Evolutionary conservation across 1,140 invertebrate species (phyloP).

Genomic region (Ylistrum balloti): DNA sequence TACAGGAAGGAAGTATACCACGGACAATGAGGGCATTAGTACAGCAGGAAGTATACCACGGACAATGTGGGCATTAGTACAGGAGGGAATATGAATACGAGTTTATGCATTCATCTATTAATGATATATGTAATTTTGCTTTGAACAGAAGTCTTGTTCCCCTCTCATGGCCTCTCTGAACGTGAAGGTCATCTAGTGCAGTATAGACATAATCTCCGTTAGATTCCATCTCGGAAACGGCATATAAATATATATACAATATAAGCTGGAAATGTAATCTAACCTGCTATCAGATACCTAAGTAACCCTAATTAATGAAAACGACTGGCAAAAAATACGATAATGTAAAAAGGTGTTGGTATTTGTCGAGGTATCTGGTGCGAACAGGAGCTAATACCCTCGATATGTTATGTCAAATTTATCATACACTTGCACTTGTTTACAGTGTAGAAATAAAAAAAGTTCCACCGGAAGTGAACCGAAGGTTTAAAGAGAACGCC

Average conservation of each 20-base stretch:
- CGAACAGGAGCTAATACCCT: neutral
- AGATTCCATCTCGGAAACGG: neutral
- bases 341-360: neutral
- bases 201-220: neutral
- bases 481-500: no score
- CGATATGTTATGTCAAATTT: no score
- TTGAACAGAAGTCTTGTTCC: neutral
- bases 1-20: no score
- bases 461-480: no score
- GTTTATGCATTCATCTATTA: no score
- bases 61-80: no score
- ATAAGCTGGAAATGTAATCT: neutral
- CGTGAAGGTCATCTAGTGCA: neutral
- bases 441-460: no score
- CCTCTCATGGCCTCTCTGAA: neutral
- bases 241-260: neutral
- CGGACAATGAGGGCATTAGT: no score
- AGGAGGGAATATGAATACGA: no score
- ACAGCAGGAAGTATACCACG: no score
- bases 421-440: no score
- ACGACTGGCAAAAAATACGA: neutral
- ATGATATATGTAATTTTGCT: no score
- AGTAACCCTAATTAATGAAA: slow-evolving; percentile 12
- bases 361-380: neutral
- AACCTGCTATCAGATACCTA: neutral